phyloP scores from a whole-genome alignment of 2,888 invertebrate genomes.

The Ennomos erosarius region DNA sequence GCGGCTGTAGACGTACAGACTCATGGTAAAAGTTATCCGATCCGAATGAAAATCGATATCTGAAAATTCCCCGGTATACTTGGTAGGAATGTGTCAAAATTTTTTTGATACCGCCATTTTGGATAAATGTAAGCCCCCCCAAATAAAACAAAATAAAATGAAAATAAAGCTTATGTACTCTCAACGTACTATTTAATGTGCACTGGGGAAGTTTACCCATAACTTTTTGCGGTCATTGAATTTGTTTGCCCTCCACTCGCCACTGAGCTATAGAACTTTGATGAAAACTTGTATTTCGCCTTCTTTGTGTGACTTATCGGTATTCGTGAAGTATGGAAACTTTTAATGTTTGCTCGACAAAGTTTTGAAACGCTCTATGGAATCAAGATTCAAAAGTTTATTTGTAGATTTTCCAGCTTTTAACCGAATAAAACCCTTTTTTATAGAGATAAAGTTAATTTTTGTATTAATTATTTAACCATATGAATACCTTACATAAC shows the following conservation, averaged over 20 bases:
- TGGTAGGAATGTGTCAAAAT: no score
- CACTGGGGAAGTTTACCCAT: slow-evolving; percentile 59
- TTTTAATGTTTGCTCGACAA: slow-evolving; percentile 44
- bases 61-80: no score
- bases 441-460: no score
- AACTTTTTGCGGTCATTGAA: slow-evolving; percentile 75
- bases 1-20: no score
- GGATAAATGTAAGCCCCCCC: no score
- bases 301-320: slow-evolving; percentile 58
- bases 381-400: slow-evolving; percentile 36
- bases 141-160: no score
- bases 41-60: no score
- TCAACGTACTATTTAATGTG: slow-evolving; percentile 8
- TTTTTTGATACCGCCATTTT: no score
- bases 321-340: slow-evolving; percentile 53
- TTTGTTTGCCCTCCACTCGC: slow-evolving; percentile 74
- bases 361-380: slow-evolving; percentile 41
- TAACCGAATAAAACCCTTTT: background rate
- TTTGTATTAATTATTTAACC: no score
- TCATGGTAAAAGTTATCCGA: no score
- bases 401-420: slow-evolving; percentile 11
- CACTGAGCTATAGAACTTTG: slow-evolving; percentile 63
- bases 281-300: slow-evolving; percentile 68
- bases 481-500: no score
- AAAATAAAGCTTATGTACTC: slow-evolving; percentile 9